Evolutionary conservation across 2,113 vertebrate species (phyloP), one percentile per base, ranked within the genome.

Genomic region (Holacanthus passer): DNA sequence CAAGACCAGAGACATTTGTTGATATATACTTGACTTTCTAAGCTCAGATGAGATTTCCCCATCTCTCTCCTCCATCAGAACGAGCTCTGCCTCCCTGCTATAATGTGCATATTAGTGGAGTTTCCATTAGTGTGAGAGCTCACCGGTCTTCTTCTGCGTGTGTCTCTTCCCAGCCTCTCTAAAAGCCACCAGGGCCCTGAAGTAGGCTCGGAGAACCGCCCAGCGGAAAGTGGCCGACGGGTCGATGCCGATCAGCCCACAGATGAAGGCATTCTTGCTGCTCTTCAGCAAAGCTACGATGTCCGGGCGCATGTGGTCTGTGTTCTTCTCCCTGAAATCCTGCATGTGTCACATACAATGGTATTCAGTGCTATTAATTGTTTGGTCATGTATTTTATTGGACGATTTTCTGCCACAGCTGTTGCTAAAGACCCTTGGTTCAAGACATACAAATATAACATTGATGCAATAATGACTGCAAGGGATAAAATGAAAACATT

Each of bases 271-370:
- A 3, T 96, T 99, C 62, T 92, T 96, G 91, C 99, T 99, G 96
- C 99, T 99, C 88, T 97, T 95, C 52, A 99, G 94, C 9, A 99
- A 94, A 31, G 97, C 97, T 0, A 99, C 98, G 19, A 99, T 98
- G 91, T 99, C 99, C 0, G 98, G 97, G 0, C 99, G 95, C 99
- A 99, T 99, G 87, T 99, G 99, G 82, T 99, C 99, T 0, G 98
- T 99, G 93, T 99, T 99, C 94, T 99, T 99, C 95, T 99, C 98
- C 50, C 99, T 96, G 88, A 99, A 99, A 91, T 99, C 99, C 99
- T 99, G 83, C 8, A 39, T 19, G 45, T 13, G 48, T 12, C 17
- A 66, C 22, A 69, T 4, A 73, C 4, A 31, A 4, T 12, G 6
- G 5, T 20, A 32, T 29, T 55, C n/a, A n/a, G n/a, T n/a, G n/a